phyloP scores from a whole-genome alignment of 2,888 invertebrate species.

The Lasius platythorax region DNA sequence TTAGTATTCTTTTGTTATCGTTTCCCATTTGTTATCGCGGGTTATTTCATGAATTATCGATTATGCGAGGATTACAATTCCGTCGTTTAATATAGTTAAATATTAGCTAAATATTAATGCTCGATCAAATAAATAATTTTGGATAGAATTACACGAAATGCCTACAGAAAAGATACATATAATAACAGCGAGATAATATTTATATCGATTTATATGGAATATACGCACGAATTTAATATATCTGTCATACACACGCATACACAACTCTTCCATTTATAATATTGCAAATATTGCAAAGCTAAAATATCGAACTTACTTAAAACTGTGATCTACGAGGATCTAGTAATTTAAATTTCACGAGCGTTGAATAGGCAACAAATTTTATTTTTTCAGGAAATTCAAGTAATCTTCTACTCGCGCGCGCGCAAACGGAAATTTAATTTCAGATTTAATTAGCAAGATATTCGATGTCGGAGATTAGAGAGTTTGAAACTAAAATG shows the following conservation, averaged over 20 bases:
- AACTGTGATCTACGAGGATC: not conserved
- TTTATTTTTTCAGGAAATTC: constrained; percentile 49
- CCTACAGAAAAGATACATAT: not conserved
- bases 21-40: not conserved
- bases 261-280: not conserved
- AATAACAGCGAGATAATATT: not conserved
- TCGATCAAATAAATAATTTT: not conserved
- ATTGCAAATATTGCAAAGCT: not conserved
- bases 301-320: constrained; percentile 16
- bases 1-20: not conserved
- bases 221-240: constrained; percentile 11
- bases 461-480: constrained; percentile 50
- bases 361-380: constrained; percentile 25
- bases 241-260: not conserved
- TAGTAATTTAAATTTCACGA: constrained; percentile 34
- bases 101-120: not conserved
- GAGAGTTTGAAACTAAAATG: constrained; percentile 38
- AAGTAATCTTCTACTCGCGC: constrained; percentile 24
- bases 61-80: not conserved
- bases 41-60: constrained; percentile 14
- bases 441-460: constrained; percentile 53
- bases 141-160: not conserved
- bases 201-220: not conserved
- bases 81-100: not conserved
- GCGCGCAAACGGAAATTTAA: constrained; percentile 51